Conservation (phyloP, 1,140 invertebrate genomes). For the Triops cancriformis region DNA sequence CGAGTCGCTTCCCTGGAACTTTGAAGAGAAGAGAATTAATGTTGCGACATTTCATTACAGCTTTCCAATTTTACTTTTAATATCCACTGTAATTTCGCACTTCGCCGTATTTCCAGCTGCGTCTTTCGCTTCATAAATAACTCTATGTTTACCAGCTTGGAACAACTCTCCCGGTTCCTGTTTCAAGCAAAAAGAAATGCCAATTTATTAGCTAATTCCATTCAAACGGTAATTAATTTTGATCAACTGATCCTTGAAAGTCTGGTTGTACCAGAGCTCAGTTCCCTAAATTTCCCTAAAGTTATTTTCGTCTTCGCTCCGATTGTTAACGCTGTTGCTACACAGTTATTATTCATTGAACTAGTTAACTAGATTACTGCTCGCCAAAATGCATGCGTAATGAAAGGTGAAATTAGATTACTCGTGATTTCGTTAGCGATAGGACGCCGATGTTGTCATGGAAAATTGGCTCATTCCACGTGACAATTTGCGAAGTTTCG, state of each 20-base stretch:
- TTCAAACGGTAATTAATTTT: too few species aligned
- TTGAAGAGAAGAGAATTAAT: background rate
- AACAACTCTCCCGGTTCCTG: slow-evolving; percentile 52
- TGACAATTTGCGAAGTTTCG: slow-evolving; percentile 47
- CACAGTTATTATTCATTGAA: too few species aligned
- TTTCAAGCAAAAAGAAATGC: slow-evolving; percentile 26
- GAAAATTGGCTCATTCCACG: slow-evolving; percentile 60
- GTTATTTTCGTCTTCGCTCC: too few species aligned
- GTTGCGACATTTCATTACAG: background rate
- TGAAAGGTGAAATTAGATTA: slow-evolving; percentile 34
- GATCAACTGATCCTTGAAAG: too few species aligned
- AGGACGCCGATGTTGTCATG: slow-evolving; percentile 52
- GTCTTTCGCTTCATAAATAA: slow-evolving; percentile 55
- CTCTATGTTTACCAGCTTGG: slow-evolving; percentile 48
- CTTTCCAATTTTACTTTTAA: slow-evolving; percentile 44
- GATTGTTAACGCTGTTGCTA: too few species aligned
- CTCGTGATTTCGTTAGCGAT: slow-evolving; percentile 53
- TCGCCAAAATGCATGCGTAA: background rate
- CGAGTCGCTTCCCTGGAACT: background rate
- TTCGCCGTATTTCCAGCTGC: slow-evolving; percentile 50
- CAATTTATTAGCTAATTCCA: background rate
- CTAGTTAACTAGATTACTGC: too few species aligned
- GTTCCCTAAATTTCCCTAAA: too few species aligned
- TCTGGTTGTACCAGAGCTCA: too few species aligned
- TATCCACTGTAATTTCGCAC: slow-evolving; percentile 53